Conservation (phyloP, 2,888 invertebrate genomes). For the Cenopis cana region DNA sequence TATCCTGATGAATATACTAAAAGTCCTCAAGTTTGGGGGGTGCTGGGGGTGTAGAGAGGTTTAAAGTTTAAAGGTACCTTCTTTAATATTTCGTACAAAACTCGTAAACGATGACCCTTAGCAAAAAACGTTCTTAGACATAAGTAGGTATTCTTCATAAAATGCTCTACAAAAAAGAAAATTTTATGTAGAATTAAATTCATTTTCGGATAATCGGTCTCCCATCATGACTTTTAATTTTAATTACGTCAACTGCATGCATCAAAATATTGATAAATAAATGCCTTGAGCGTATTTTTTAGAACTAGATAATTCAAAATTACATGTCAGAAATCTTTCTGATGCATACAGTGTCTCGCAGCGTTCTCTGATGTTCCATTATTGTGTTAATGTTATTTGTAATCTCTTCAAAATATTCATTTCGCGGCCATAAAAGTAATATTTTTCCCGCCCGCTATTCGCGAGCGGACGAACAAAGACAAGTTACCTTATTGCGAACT, state of each 20-base stretch:
- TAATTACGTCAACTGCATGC: not conserved
- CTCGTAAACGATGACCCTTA: no score
- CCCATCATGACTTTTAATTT: not conserved
- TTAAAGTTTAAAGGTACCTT: no score
- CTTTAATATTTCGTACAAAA: no score
- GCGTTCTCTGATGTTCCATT: constrained; percentile 17
- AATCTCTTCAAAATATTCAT: constrained; percentile 31
- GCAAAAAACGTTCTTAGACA: no score
- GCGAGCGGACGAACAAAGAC: constrained; percentile 62
- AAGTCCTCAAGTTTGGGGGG: no score
- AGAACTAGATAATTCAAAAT: not conserved
- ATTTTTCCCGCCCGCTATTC: constrained; percentile 58
- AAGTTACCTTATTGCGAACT: constrained; percentile 77
- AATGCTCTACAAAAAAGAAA: not conserved
- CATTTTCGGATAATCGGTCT: not conserved
- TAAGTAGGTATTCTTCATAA: no score
- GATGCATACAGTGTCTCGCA: not conserved
- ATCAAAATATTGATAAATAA: no score
- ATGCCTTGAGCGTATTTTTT: no score
- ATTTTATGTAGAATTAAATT: no score
- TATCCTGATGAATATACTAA: no score
- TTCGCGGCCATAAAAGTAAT: constrained; percentile 10
- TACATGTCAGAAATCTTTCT: not conserved
- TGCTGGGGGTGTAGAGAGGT: no score
- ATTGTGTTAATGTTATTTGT: constrained; percentile 36